Evolutionary conservation across 2,888 invertebrate genomes (phyloP).

Genomic region (Amphipyra berbera): DNA sequence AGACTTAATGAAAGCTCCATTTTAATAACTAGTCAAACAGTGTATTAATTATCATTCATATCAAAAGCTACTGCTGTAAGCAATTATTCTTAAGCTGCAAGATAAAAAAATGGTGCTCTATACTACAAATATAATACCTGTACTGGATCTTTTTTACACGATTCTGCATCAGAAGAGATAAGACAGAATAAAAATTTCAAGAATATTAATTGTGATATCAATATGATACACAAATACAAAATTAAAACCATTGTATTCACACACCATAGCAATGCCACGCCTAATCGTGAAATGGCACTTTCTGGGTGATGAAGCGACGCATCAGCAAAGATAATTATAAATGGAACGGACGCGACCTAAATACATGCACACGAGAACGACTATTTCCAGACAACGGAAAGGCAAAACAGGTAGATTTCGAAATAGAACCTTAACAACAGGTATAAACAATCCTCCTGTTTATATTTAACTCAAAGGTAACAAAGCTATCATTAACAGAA

Average conservation of each 20-base stretch:
- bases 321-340: constrained; percentile 83
- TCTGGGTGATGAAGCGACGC: constrained; percentile 75
- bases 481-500: constrained; percentile 47
- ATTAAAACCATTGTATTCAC: constrained; percentile 41
- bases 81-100: constrained; percentile 7
- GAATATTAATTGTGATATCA: constrained; percentile 4
- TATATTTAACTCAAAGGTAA: constrained; percentile 32
- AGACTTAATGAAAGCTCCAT: constrained; percentile 64
- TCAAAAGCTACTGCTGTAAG: constrained; percentile 6
- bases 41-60: constrained; percentile 37
- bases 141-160: not conserved
- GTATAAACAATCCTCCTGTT: constrained; percentile 39
- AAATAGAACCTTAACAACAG: constrained; percentile 70
- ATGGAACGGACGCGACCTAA: constrained; percentile 81
- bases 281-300: constrained; percentile 62
- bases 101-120: not conserved
- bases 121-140: not conserved
- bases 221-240: constrained; percentile 12
- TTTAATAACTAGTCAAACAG: constrained; percentile 48
- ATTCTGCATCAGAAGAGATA: too few species aligned
- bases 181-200: not conserved
- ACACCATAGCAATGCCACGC: constrained; percentile 57
- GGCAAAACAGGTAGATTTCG: constrained; percentile 81
- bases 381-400: constrained; percentile 82
- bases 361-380: constrained; percentile 80